Conservation (phyloP, 2,797 vertebrate species). For the Xenops minutus region DNA sequence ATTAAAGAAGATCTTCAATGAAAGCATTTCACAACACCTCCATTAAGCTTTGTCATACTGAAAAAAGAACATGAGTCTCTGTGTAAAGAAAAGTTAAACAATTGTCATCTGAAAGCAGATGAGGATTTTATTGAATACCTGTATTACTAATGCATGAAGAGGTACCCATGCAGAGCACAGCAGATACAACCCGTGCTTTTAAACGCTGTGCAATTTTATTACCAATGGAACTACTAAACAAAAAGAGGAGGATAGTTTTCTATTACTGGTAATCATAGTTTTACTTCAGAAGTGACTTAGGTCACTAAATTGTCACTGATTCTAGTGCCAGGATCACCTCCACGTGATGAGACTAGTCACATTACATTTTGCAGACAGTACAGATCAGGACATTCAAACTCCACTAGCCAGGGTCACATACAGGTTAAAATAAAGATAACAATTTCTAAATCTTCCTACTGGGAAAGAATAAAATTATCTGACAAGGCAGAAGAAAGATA, state of each 20-base stretch:
- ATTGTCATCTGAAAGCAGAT: constrained; percentile 60
- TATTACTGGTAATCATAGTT: background rate
- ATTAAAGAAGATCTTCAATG: constrained; percentile 59
- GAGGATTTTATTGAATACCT: constrained; percentile 60
- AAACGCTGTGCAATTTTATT: constrained; percentile 52
- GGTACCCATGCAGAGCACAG: constrained; percentile 38
- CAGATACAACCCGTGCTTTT: constrained; percentile 56
- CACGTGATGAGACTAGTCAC: background rate
- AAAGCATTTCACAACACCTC: constrained; percentile 53
- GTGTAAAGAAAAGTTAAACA: constrained; percentile 66
- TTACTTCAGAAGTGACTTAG: constrained; percentile 13
- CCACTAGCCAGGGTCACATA: background rate
- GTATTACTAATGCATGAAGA: constrained; percentile 67
- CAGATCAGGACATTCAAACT: background rate
- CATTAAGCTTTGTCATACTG: constrained; percentile 50
- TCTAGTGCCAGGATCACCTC: background rate
- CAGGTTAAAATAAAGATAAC: background rate
- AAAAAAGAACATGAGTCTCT: constrained; percentile 47
- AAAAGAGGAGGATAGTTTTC: constrained; percentile 20
- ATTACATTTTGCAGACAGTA: constrained; percentile 1
- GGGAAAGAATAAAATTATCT: background rate
- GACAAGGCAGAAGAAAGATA: background rate
- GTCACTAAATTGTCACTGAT: background rate
- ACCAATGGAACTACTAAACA: background rate
- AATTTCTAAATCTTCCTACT: background rate